Evolutionary conservation across 2,797 vertebrate species (phyloP), one percentile per base, ranked within the genome.

Genomic region (Carapus acus): DNA sequence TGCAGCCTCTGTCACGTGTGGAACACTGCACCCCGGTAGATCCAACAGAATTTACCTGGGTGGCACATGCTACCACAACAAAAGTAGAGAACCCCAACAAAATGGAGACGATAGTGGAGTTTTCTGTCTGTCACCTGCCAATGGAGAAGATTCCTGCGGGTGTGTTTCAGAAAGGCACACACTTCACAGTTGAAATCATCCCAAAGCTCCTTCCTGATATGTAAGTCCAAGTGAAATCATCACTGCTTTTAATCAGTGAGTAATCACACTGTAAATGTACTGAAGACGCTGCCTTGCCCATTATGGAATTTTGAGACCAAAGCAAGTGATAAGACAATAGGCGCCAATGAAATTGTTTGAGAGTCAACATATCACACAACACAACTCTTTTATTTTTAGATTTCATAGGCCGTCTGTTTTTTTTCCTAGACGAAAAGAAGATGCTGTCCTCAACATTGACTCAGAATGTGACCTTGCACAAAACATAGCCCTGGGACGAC

Each of bases 181-280:
- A 1, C 2, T 96, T 92, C 74, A 92, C 90, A 0, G 70, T 94
- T 24, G 94, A 97, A 75, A 73, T 94, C 39, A 87, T 96, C 52
- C 91, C 90, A 43, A 94, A 92, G 79, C 82, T 82, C 49, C 76
- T 93, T 42, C 92, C 93, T 2, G 91, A 91, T 8, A 3, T 91
- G 94, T 97, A 82, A 90, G 91, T 89, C 46, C 6, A 55, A 43
- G 4, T 33, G 24, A 27, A 27, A 27, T 27, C 24, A 27, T 27
- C 24, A n/a, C 9, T 33, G 12, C 34, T 15, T 36, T 36, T 36
- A 36, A 36, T 36, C 14, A 27, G n/a, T 36, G 34, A 15, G 7
- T 36, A 36, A 15, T 36, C 4, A 36, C n/a, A 36, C 13, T 15
- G 34, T 36, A 3, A 15, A 15, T 36, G n/a, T n/a, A n/a, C n/a